Evolutionary conservation across 2,797 vertebrate genomes (phyloP).

Genomic region (Anableps anableps): DNA sequence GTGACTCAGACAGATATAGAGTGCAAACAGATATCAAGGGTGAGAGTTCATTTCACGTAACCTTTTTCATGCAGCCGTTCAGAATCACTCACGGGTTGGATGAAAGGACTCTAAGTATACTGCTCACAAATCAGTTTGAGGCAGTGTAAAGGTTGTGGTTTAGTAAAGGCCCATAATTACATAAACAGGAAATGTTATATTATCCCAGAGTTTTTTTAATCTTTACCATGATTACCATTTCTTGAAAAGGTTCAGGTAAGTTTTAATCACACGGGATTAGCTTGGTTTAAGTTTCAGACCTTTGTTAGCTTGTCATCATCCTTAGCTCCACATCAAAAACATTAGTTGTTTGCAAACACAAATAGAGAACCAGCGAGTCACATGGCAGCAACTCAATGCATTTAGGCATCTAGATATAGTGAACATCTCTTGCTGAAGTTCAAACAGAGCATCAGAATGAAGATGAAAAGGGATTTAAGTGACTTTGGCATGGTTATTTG

Average conservation of each 20-base stretch:
- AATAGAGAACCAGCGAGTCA: not conserved
- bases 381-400: not conserved
- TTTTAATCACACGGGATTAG: not conserved
- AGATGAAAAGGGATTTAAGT: not conserved
- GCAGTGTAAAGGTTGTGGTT: not conserved
- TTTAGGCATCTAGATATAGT: not conserved
- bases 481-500: not conserved
- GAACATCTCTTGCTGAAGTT: not conserved
- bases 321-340: not conserved
- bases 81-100: conserved; percentile 16
- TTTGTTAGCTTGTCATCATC: not conserved
- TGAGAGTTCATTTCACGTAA: conserved; percentile 11
- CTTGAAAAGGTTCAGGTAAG: not conserved
- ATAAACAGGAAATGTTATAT: conserved; percentile 7
- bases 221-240: conserved; percentile 2
- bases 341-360: not conserved
- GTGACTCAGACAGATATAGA: conserved; percentile 19
- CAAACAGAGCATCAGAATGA: not conserved
- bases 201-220: not conserved
- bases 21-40: conserved; percentile 14
- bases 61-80: conserved; percentile 15
- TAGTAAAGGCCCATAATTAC: not conserved
- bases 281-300: not conserved
- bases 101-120: not conserved
- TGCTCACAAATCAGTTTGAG: conserved; percentile 14